Conservation (phyloP, 2,113 vertebrate genomes). For the Coryphaenoides rupestris region DNA sequence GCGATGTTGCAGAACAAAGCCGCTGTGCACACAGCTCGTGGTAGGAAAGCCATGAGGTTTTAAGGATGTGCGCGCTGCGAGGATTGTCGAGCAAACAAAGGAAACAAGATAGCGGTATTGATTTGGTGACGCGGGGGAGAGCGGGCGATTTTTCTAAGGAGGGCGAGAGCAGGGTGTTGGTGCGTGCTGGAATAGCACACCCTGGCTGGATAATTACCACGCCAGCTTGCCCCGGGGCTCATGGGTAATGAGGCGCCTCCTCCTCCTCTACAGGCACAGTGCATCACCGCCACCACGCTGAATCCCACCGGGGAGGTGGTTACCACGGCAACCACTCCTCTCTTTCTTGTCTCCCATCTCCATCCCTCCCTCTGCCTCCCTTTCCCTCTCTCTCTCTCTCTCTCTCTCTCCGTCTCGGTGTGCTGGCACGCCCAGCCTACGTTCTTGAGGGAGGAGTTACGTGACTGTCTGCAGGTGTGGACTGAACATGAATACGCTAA, state of each 20-base stretch:
- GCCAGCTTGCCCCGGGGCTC: constrained; percentile 42
- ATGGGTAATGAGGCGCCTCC: constrained; percentile 47
- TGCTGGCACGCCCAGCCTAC: too few species aligned
- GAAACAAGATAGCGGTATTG: constrained; percentile 23
- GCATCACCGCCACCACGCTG: constrained; percentile 37
- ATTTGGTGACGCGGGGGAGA: constrained; percentile 9
- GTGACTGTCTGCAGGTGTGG: too few species aligned
- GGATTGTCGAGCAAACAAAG: constrained; percentile 8
- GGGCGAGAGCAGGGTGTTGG: neutral
- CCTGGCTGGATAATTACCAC: constrained; percentile 56
- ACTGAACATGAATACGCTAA: too few species aligned
- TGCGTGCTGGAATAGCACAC: constrained; percentile 31
- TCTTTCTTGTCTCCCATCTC: constrained; percentile 22
- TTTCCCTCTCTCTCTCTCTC: too few species aligned
- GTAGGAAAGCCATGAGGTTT: constrained; percentile 3
- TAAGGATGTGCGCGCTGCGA: neutral
- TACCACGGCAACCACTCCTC: constrained; percentile 60
- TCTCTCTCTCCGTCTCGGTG: too few species aligned
- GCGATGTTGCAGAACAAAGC: constrained; percentile 23
- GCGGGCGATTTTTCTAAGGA: constrained; percentile 10
- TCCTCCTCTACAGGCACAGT: constrained; percentile 34
- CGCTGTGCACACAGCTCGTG: neutral
- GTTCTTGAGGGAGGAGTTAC: too few species aligned
- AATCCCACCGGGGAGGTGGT: constrained; percentile 41
- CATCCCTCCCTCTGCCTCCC: too few species aligned